phyloP scores from a whole-genome alignment of 1,140 invertebrate species.

The Diprion similis region DNA sequence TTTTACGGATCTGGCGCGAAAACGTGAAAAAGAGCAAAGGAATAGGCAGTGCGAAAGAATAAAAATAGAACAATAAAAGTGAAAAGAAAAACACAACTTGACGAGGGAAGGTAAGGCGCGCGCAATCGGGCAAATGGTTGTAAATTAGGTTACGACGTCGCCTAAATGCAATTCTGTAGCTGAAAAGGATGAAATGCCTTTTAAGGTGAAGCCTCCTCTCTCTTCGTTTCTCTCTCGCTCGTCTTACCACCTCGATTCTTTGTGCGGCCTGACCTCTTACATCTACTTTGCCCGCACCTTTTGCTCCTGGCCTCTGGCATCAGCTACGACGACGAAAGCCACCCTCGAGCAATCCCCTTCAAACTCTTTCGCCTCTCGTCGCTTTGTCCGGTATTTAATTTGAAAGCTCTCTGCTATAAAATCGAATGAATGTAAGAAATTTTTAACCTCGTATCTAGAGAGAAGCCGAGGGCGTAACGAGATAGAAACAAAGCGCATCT shows the following conservation, averaged over 20 bases:
- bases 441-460: neutral
- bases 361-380: neutral
- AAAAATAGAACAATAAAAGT: no score
- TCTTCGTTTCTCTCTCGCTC: neutral
- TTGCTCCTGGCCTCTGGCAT: neutral
- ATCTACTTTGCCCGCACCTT: conserved; percentile 3
- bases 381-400: neutral
- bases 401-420: conserved; percentile 8
- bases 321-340: neutral
- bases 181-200: conserved; percentile 8
- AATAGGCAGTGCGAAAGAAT: neutral
- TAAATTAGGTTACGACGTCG: conserved; percentile 10
- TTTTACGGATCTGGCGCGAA: neutral
- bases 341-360: neutral
- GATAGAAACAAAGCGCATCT: neutral
- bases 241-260: neutral
- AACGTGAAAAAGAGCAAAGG: neutral
- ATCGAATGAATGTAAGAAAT: conserved; percentile 8
- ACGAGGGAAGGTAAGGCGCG: no score
- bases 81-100: no score
- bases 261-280: conserved; percentile 1
- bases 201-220: neutral
- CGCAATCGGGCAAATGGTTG: conserved; percentile 14
- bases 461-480: neutral
- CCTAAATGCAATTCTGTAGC: conserved; percentile 13